Base-by-base conservation (phyloP, 1,140 invertebrate species). In the Acromyrmex heyeri region DNA sequence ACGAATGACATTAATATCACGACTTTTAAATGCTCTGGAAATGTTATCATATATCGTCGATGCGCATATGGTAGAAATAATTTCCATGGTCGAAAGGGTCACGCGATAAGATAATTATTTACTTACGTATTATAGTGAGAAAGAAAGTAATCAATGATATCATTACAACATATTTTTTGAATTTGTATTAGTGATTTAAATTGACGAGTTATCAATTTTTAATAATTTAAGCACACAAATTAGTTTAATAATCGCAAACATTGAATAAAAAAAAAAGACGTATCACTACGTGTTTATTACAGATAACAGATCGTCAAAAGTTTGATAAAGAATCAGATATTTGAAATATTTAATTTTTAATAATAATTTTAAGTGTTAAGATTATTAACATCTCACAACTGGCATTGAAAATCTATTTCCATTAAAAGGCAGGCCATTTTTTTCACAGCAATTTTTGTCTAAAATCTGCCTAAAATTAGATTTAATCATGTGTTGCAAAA, bases 41-140 rank as follows among this genome's bases (percentile, higher is more conserved):
- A 81, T 24, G 70, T 83, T 50, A 61, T 44, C 38, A 6, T 59
- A 6, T 24, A 24, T 14, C 44, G 1, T 48, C 65, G 34, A 82
- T 69, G 38, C 27, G 10, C 65, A 70, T 81, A 55, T 69, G 64
- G 53, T 30, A 70, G 21, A 70, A 81, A 81, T 81, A 70, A 59
- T 81, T 70, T 70, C 6, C 30, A 70, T 21, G 50, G 38, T 70
- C 21, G 2, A 59, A 69, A 50, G 61, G 38, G 67, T 75, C 55
- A 50, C 18, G 24, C 18, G 79, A 83, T 83, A 83, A 83, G 79
- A 83, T 83, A 73, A 82, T 73, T 38, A 79, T 70, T 82, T 72
- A 75, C 18, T 83, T 83, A 48, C 55, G 24, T 62, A 12, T 44
- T 44, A 44, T 44, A 73, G 55, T 21, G 4, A 48, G 24, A 48